phyloP scores from a whole-genome alignment of 1,140 invertebrate species.

The Drosophila chauvacae region DNA sequence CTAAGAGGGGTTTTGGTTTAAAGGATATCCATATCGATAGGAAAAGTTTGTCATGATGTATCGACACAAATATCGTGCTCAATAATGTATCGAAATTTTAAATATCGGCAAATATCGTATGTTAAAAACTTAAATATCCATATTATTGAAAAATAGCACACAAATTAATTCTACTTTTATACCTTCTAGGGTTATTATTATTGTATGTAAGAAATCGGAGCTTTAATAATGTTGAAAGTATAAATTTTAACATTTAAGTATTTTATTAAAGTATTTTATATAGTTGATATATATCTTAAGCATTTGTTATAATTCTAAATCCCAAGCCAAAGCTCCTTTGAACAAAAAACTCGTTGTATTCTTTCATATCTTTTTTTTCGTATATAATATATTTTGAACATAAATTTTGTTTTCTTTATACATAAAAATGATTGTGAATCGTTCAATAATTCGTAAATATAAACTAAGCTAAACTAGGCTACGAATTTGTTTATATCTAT shows the following conservation, averaged over 20 bases:
- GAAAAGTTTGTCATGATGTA: background rate
- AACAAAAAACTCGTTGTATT: background rate
- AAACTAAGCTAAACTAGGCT: slow-evolving; percentile 23
- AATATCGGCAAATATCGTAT: too few relatives aligned
- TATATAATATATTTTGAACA: slow-evolving; percentile 42
- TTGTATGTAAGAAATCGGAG: background rate
- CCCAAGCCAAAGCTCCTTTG: background rate
- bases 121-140: too few relatives aligned
- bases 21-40: background rate
- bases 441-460: slow-evolving; percentile 22
- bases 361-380: slow-evolving; percentile 15
- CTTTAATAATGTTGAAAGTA: background rate
- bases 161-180: too few relatives aligned
- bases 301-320: background rate
- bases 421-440: slow-evolving; percentile 15
- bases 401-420: slow-evolving; percentile 27
- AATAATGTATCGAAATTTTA: too few relatives aligned
- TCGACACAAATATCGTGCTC: background rate
- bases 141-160: too few relatives aligned
- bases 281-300: background rate
- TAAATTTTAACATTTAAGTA: background rate
- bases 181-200: too few relatives aligned
- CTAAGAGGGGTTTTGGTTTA: background rate
- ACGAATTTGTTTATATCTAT: slow-evolving; percentile 39
- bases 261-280: background rate